These are phyloP conservation scores for Corbicula japonica DNA, from an alignment of 2,888 invertebrate genomes.

Conservation along the genomic window DNA sequence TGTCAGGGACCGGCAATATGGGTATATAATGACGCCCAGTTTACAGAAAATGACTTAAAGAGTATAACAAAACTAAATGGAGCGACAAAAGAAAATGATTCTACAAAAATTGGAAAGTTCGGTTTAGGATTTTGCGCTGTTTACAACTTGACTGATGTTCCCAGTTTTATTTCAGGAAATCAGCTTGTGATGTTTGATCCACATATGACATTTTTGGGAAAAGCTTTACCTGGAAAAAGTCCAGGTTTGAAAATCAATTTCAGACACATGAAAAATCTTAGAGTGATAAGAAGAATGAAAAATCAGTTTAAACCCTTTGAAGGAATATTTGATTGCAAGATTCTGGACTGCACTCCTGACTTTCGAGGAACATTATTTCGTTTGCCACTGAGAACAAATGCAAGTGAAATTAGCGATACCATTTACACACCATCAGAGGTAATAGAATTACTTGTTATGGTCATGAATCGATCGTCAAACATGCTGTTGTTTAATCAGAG, in stretches of 20 bases:
- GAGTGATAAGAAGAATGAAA: constrained; percentile 57
- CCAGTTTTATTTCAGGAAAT: constrained; percentile 82
- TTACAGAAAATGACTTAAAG: constrained; percentile 81
- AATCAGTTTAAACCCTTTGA: constrained; percentile 78
- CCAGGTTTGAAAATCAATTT: constrained; percentile 75
- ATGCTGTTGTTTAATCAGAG: constrained; percentile 84
- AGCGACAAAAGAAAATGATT: constrained; percentile 80
- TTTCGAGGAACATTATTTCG: constrained; percentile 82
- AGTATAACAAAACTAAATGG: constrained; percentile 83
- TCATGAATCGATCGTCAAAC: constrained; percentile 75
- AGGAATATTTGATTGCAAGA: constrained; percentile 74
- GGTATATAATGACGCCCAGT: constrained; percentile 83
- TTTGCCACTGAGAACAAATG: constrained; percentile 81
- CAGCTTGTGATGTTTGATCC: constrained; percentile 84
- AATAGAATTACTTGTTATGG: constrained; percentile 72
- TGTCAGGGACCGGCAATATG: constrained; percentile 85
- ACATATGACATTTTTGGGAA: constrained; percentile 78
- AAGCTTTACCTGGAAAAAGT: constrained; percentile 62
- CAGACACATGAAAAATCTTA: constrained; percentile 50
- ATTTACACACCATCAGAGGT: constrained; percentile 76
- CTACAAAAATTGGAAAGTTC: constrained; percentile 83
- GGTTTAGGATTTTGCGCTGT: constrained; percentile 85
- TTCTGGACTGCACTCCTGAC: neutral
- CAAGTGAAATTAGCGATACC: constrained; percentile 79
- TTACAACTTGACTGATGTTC: constrained; percentile 84